Percentiles rank a stretch among this genome's conserved stretches.
phyloP scores from a whole-genome alignment of 2,113 vertebrate species.

The Cyphotilapia sp. region DNA sequence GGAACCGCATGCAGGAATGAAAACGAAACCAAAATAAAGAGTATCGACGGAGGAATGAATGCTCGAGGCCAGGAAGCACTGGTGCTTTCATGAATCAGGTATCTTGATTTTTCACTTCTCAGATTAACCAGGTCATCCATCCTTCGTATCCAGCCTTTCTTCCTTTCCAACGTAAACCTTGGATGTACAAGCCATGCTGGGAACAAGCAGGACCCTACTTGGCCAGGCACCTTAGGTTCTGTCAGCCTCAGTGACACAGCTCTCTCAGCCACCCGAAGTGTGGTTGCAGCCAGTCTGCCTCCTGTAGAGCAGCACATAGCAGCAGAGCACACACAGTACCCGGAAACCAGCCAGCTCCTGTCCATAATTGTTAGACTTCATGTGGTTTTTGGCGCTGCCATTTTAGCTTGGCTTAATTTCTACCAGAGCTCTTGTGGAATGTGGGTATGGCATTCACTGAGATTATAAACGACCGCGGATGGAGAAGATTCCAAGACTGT shows the following conservation, averaged over 20 bases:
- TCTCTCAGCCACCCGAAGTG: neutral
- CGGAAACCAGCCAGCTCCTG: slow-evolving; percentile 46
- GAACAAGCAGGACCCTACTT: neutral
- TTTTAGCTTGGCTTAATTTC: slow-evolving; percentile 33
- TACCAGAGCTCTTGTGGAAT: slow-evolving; percentile 44
- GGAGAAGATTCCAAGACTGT: neutral
- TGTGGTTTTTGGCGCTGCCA: slow-evolving; percentile 43
- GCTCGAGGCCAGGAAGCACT: slow-evolving; percentile 27
- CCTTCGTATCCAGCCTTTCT: neutral
- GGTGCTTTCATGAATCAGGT: slow-evolving; percentile 9
- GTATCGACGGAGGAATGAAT: neutral
- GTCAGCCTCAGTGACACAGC: slow-evolving; percentile 6
- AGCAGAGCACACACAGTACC: slow-evolving; percentile 28
- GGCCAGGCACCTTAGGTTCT: neutral
- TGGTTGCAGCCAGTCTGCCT: neutral
- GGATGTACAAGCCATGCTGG: neutral
- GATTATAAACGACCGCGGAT: slow-evolving; percentile 9
- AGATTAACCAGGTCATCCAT: slow-evolving; percentile 54
- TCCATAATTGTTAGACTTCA: slow-evolving; percentile 44
- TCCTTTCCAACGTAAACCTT: neutral
- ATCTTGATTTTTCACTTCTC: slow-evolving; percentile 7
- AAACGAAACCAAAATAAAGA: neutral
- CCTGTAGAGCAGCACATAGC: neutral
- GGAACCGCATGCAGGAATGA: neutral
- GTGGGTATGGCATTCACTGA: slow-evolving; percentile 21